A percentile compares a stretch with the other conserved stretches of the same genome.
Conservation (phyloP, 2,113 vertebrate species). For the Lanius collurio region DNA sequence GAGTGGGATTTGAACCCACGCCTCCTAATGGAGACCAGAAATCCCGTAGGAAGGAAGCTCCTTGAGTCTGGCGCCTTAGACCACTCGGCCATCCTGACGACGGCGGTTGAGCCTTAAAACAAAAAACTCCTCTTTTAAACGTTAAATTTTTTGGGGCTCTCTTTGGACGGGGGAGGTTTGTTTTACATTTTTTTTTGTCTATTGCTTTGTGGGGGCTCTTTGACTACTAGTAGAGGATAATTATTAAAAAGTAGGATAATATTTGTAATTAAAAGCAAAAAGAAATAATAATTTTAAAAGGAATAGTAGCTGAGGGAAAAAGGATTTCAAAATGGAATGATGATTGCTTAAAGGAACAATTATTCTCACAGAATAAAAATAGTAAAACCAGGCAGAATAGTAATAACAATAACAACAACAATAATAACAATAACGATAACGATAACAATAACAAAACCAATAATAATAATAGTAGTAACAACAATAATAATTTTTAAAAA, state of each 20-base stretch:
- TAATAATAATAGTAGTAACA: background rate
- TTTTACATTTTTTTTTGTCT: background rate
- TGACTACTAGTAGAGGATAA: no score
- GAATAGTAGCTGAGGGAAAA: background rate
- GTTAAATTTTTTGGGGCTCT: rapidly evolving
- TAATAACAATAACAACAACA: no score
- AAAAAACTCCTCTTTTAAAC: background rate
- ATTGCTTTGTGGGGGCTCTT: background rate
- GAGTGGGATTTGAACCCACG: constrained; percentile 48
- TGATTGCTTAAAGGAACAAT: background rate
- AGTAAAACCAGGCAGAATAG: background rate
- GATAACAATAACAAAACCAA: no score
- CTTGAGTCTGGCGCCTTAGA: constrained; percentile 55
- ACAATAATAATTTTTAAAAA: background rate
- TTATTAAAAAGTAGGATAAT: background rate
- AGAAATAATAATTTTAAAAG: background rate
- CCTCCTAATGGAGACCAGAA: constrained; percentile 26
- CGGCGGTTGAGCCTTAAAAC: rapidly evolving
- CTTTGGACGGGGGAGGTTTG: rapidly evolving
- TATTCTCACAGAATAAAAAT: background rate
- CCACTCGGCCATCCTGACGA: constrained; percentile 50
- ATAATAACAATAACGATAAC: no score
- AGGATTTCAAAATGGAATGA: background rate
- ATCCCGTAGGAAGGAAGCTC: rapidly evolving
- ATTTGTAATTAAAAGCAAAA: background rate